Evolutionary conservation across 2,797 vertebrate genomes (phyloP).

Genomic region (Salmo trutta): DNA sequence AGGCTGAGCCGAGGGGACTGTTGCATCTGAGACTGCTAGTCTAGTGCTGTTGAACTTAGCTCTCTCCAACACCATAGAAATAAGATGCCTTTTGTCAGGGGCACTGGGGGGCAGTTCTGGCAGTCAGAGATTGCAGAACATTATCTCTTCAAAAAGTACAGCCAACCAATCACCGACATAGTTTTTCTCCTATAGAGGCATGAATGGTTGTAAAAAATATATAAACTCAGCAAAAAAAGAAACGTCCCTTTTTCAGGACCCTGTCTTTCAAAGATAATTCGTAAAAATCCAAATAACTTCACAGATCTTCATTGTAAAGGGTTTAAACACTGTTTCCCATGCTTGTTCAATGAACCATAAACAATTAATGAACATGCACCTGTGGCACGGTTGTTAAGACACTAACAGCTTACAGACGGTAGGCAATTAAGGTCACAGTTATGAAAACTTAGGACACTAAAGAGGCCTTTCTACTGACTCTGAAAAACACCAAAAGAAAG

Average conservation of each 20-base stretch:
- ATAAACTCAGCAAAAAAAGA: too few species aligned
- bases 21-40: slow-evolving; percentile 5
- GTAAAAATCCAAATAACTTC: too few species aligned
- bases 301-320: not conserved
- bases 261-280: too few species aligned
- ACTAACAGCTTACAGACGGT: too few species aligned
- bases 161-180: slow-evolving; percentile 4
- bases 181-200: not conserved
- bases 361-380: too few species aligned
- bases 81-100: not conserved
- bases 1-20: not conserved
- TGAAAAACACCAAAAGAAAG: too few species aligned
- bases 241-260: too few species aligned
- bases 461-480: too few species aligned
- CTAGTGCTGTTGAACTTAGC: slow-evolving; percentile 19
- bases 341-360: too few species aligned
- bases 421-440: too few species aligned
- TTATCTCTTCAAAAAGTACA: slow-evolving; percentile 3
- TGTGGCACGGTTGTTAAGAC: too few species aligned
- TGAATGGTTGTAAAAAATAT: not conserved
- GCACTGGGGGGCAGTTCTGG: not conserved
- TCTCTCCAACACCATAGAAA: slow-evolving; percentile 11
- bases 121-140: slow-evolving; percentile 6
- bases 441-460: too few species aligned
- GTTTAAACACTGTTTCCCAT: not conserved